Conservation (phyloP, 2,888 invertebrate species). For the Thelaira solivaga region DNA sequence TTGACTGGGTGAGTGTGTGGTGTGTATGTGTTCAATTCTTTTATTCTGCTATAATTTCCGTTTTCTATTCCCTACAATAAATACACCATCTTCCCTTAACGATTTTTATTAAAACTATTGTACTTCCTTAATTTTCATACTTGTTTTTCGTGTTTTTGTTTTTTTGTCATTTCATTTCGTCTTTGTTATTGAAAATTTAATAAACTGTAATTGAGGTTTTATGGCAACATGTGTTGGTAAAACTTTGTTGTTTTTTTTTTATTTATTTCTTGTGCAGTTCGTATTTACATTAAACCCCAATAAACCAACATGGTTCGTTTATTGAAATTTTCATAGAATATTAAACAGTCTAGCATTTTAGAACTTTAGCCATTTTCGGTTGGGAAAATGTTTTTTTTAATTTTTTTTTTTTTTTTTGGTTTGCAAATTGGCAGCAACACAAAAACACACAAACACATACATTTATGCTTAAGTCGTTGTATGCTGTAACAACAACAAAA, state of each 20-base stretch:
- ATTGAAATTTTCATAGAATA: conserved; percentile 48
- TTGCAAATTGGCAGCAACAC: neutral
- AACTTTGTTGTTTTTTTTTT: too few relatives aligned
- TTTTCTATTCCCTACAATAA: too few relatives aligned
- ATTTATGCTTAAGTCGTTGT: neutral
- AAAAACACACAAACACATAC: neutral
- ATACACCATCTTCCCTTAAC: neutral
- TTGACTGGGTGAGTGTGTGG: too few relatives aligned
- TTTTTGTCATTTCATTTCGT: neutral
- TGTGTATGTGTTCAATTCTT: too few relatives aligned
- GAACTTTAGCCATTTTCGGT: conserved; percentile 22
- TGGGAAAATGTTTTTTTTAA: conserved; percentile 24
- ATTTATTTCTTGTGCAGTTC: too few relatives aligned
- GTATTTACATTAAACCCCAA: conserved; percentile 29
- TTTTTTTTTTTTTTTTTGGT: too few relatives aligned
- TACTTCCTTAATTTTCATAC: neutral
- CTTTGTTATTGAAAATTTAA: conserved; percentile 37
- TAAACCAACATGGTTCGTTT: conserved; percentile 49
- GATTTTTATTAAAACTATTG: neutral
- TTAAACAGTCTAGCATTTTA: conserved; percentile 32
- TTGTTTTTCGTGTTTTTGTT: neutral
- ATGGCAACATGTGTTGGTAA: conserved; percentile 40
- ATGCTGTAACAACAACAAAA: neutral
- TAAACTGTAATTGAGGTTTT: conserved; percentile 50
- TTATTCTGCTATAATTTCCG: too few relatives aligned